Conservation (phyloP, 2,888 invertebrate genomes). For the Drosophila robusta region DNA sequence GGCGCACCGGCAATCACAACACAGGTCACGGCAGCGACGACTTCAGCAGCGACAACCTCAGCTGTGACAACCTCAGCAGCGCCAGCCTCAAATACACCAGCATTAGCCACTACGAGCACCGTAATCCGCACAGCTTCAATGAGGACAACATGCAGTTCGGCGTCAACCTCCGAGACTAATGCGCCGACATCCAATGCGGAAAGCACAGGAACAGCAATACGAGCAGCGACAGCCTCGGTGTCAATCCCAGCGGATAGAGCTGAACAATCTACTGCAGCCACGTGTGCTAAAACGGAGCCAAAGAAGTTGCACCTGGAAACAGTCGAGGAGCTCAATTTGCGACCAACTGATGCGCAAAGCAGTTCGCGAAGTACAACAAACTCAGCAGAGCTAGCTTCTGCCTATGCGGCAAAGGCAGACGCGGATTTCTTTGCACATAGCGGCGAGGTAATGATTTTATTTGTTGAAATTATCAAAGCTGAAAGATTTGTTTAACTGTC, state of each 20-base stretch:
- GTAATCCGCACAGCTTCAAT: neutral
- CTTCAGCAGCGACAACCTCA: neutral
- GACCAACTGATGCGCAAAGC: neutral
- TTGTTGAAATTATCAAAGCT: neutral
- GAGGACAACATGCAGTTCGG: neutral
- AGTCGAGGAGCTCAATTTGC: neutral
- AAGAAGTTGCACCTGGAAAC: neutral
- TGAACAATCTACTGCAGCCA: neutral
- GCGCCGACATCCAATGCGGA: neutral
- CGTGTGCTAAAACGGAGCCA: no score
- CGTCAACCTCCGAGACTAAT: neutral
- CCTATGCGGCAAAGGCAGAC: neutral
- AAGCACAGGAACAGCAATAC: neutral
- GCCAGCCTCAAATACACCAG: neutral
- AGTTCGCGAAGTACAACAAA: no score
- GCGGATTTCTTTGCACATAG: constrained; percentile 23
- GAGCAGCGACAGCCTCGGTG: neutral
- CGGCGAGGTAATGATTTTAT: constrained; percentile 32
- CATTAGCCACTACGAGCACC: neutral
- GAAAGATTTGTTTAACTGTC: no score
- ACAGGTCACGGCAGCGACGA: neutral
- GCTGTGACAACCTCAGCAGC: neutral
- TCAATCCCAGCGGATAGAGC: neutral
- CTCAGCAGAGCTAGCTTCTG: neutral
- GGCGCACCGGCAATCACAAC: neutral